These are phyloP conservation scores for Hemitrygon akajei DNA, from an alignment of 2,797 vertebrate species.

Conservation along the genomic window DNA sequence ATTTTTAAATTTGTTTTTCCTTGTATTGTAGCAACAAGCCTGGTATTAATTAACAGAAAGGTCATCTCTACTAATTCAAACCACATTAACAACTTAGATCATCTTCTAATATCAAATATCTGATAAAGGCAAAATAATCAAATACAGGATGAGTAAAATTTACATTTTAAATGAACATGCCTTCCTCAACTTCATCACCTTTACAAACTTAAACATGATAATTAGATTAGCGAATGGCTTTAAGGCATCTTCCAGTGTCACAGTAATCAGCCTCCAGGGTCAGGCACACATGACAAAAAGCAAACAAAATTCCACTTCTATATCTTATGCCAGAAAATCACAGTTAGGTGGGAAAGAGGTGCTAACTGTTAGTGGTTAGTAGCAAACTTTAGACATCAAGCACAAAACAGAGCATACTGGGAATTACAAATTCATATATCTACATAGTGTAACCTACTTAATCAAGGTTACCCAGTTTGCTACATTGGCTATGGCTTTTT, in stretches of 20 bases:
- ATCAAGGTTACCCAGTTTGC: background rate
- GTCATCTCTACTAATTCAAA: background rate
- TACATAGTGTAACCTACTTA: background rate
- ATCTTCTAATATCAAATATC: background rate
- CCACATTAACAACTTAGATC: background rate
- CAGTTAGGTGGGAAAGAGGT: background rate
- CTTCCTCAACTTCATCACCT: background rate
- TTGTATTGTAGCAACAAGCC: background rate
- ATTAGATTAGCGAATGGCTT: background rate
- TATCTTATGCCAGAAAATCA: background rate
- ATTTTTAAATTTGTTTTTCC: background rate
- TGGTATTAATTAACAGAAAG: background rate
- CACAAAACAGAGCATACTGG: background rate
- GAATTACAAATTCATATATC: background rate
- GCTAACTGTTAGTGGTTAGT: background rate
- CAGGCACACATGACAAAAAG: background rate
- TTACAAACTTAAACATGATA: background rate
- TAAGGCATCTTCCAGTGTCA: background rate
- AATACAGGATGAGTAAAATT: background rate
- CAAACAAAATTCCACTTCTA: too few relatives aligned
- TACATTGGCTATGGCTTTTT: background rate
- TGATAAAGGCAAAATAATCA: background rate
- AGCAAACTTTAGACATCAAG: background rate
- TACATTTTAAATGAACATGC: background rate
- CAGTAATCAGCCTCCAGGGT: background rate